Evolutionary conservation across 1,140 invertebrate genomes (phyloP).

Genomic region (Drosophila carrolli): DNA sequence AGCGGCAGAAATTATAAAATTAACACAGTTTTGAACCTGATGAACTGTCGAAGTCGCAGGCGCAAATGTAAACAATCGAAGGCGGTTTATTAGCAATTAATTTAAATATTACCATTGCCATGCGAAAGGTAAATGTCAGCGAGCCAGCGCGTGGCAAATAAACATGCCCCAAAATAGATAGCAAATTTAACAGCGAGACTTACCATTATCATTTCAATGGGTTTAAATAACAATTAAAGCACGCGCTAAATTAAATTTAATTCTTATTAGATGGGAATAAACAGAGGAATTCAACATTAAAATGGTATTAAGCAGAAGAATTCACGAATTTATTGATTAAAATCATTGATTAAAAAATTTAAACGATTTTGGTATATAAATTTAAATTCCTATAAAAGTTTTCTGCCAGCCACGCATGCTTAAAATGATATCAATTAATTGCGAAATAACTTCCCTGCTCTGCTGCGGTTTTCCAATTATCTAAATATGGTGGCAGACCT

Average conservation of each 20-base stretch:
- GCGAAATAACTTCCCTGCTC: neutral
- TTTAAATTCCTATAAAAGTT: neutral
- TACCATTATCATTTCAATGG: constrained; percentile 19
- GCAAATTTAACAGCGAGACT: constrained; percentile 8
- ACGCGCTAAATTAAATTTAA: neutral
- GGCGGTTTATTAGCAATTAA: constrained; percentile 75
- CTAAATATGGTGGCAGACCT: constrained; percentile 6
- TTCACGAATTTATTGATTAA: no score
- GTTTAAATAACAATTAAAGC: constrained; percentile 8
- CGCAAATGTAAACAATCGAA: constrained; percentile 61
- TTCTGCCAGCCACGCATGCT: neutral
- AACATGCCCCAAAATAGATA: constrained; percentile 37
- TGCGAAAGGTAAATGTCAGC: constrained; percentile 48
- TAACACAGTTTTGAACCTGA: constrained; percentile 21
- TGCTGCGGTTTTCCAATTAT: constrained; percentile 30
- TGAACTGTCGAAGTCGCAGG: constrained; percentile 44
- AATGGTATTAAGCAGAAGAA: neutral
- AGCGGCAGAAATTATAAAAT: constrained; percentile 35
- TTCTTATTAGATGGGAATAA: constrained; percentile 4
- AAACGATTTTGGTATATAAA: no score
- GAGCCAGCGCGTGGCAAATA: constrained; percentile 59
- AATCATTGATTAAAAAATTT: no score
- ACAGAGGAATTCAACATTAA: constrained; percentile 2
- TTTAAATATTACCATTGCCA: constrained; percentile 69
- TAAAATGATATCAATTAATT: constrained; percentile 17